Percentiles rank a stretch among this genome's conserved stretches.
These are phyloP conservation scores for Druon quercuslanigerum DNA, from an alignment of 1,140 invertebrate genomes.

Conservation along the genomic window DNA sequence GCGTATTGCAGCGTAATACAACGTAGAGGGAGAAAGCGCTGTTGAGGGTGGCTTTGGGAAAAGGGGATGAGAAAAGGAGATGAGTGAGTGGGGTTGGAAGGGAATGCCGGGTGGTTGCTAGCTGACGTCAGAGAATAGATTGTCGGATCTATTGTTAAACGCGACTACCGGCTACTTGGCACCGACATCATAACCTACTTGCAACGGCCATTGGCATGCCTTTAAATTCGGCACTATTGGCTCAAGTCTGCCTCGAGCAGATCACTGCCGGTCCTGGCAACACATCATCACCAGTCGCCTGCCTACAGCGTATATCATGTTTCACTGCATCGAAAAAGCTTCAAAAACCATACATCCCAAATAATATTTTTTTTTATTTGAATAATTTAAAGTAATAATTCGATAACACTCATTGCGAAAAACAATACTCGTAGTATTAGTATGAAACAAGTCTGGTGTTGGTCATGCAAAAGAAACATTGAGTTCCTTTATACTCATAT, in stretches of 20 bases:
- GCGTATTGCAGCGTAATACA: slow-evolving; percentile 33
- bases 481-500: no score
- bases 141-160: slow-evolving; percentile 57
- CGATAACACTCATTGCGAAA: no score
- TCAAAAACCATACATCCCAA: no score
- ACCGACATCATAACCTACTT: slow-evolving; percentile 57
- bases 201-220: slow-evolving; percentile 44
- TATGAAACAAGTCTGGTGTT: no score
- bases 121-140: slow-evolving; percentile 58
- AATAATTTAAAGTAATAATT: no score
- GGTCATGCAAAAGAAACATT: no score
- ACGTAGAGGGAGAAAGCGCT: slow-evolving; percentile 19
- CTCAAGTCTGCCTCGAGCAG: not conserved
- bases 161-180: slow-evolving; percentile 55
- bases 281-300: slow-evolving; percentile 10
- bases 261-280: not conserved
- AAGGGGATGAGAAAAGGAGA: slow-evolving; percentile 3
- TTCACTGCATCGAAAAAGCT: not conserved
- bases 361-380: no score
- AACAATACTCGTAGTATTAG: no score
- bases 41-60: slow-evolving; percentile 10
- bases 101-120: slow-evolving; percentile 40
- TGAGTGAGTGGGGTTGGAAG: not conserved
- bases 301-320: not conserved
- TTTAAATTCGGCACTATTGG: slow-evolving; percentile 25